Percentiles rank a stretch among this genome's conserved stretches.
phyloP scores from a whole-genome alignment of 2,888 invertebrate genomes.

The Drosophila nr. fundita region DNA sequence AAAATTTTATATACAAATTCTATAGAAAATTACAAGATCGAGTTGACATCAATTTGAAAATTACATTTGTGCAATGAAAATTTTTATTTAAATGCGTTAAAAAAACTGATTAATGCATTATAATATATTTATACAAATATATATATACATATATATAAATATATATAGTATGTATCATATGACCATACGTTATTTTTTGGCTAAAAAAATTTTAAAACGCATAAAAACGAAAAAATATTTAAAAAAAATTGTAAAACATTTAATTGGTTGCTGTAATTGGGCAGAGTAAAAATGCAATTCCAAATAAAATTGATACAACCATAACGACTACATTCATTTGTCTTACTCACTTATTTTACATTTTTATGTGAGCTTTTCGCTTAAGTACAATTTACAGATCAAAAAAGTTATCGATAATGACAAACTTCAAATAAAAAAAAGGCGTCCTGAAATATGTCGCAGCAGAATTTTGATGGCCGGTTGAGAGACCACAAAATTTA shows the following conservation, averaged over 20 bases:
- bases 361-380: not conserved
- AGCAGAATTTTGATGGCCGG: not conserved
- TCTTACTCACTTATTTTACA: conserved; percentile 5
- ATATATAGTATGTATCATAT: conserved; percentile 37
- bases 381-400: not conserved
- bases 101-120: conserved; percentile 35
- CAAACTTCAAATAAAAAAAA: not conserved
- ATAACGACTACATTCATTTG: conserved; percentile 45
- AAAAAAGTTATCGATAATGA: not conserved
- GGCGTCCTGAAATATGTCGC: not conserved
- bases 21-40: conserved; percentile 46
- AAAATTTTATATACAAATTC: conserved; percentile 63
- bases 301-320: conserved; percentile 73
- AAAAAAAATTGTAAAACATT: conserved; percentile 72
- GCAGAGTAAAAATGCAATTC: conserved; percentile 73
- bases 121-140: conserved; percentile 54
- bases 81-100: conserved; percentile 50
- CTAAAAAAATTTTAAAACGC: conserved; percentile 63
- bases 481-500: not conserved
- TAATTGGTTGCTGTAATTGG: conserved; percentile 70
- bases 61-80: conserved; percentile 61
- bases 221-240: conserved; percentile 51
- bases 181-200: conserved; percentile 64
- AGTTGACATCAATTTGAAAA: conserved; percentile 37
- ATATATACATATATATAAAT: conserved; percentile 41